Evolutionary conservation across 2,797 vertebrate genomes (phyloP), one percentile per base, ranked within the genome.

Genomic region (Harpagifer antarcticus): DNA sequence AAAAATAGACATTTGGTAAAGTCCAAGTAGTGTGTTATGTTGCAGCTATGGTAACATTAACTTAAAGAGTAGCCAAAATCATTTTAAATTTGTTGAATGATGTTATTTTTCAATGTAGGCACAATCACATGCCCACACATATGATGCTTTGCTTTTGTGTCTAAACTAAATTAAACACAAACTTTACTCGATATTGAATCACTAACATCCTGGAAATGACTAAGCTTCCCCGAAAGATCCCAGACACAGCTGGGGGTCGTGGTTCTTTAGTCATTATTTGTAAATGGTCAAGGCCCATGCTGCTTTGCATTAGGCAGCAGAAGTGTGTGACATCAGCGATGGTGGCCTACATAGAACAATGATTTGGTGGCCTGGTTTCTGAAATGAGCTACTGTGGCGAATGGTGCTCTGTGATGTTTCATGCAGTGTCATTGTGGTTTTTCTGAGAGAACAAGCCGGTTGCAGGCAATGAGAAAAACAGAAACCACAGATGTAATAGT

Each of bases 261-360:
- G 68, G 77, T 79, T 76, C 58, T 64, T 55, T 17, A 67, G 62
- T 77, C 72, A 57, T 77, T 73, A 42, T 83, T 64, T 71, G n/a
- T 64, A 56, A 79, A 60, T 73, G 63, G 66, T 89, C 68, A 72
- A 72, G 80, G 47, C 60, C 72, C 75, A 55, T 48, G 14, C 77
- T 86, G 80, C 71, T 89, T 69, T 82, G 75, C 83, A 71, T 86
- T 77, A 79, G 58, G 43, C 58, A 58, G 33, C 17, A 78, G 40
- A 54, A 20, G 80, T 20, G 61, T 81, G 72, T 83, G 86, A 90
- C 87, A 86, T 88, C 88, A 90, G 72, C 58, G 67, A 81, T 50
- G 73, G 74, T 87, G 88, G 85, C 86, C 89, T 80, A 79, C 54
- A 87, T 81, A 66, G 85, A 85, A 90, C 84, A 89, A 86, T 88